phyloP scores from a whole-genome alignment of 2,113 vertebrate genomes.

The Cisticola juncidis region DNA sequence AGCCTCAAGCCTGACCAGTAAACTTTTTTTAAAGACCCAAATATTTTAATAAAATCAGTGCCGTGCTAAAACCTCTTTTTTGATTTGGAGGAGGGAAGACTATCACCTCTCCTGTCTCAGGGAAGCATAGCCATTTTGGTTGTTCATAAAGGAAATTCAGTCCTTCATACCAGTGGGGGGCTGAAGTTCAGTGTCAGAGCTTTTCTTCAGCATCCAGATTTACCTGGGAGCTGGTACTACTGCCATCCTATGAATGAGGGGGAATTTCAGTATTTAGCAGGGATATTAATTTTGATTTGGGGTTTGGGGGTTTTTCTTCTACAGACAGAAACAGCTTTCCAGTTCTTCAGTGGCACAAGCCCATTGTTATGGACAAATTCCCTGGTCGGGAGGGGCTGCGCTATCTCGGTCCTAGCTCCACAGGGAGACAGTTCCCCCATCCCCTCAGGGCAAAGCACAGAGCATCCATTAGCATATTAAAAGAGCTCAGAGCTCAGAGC shows the following conservation, averaged over 20 bases:
- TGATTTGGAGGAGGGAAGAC: not conserved
- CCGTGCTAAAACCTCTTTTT: not conserved
- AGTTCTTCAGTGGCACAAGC: not conserved
- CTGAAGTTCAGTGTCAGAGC: not conserved
- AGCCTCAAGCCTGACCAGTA: not conserved
- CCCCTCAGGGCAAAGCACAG: no score
- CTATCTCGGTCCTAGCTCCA: no score
- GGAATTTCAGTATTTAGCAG: not conserved
- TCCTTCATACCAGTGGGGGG: not conserved
- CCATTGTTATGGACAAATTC: no score
- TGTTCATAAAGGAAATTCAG: not conserved
- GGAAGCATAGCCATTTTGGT: not conserved
- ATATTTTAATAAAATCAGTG: not conserved
- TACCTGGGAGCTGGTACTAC: not conserved
- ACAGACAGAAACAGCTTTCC: not conserved
- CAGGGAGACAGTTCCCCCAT: no score
- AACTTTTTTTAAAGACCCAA: not conserved
- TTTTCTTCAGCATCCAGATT: not conserved
- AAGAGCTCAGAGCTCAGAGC: no score
- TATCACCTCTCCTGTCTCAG: not conserved
- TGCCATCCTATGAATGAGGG: not conserved
- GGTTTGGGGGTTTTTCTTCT: not conserved
- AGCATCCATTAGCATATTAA: no score
- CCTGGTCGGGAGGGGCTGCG: no score
- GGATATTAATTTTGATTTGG: not conserved